Percentiles rank a stretch among this genome's conserved stretches.
Conservation (phyloP, 2,888 invertebrate species). For the Latheticus oryzae region DNA sequence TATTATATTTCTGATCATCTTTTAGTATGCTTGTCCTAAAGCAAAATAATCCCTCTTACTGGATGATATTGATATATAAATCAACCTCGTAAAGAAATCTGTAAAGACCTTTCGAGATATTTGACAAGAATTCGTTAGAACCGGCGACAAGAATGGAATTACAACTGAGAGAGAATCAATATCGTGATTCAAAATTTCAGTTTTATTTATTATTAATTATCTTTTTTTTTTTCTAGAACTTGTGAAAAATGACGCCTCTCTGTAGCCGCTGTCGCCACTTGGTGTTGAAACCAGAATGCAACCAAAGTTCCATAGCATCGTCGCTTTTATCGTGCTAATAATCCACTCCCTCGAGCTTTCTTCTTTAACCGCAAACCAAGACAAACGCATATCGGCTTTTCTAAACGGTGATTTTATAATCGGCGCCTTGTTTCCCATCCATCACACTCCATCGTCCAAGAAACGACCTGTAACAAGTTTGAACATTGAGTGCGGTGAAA, state of each 20-base stretch:
- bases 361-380: constrained; percentile 33
- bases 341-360: constrained; percentile 24
- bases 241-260: constrained; percentile 35
- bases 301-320: neutral
- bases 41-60: no score
- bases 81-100: no score
- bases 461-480: constrained; percentile 54
- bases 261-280: neutral
- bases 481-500: constrained; percentile 68
- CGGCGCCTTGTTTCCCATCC: constrained; percentile 70
- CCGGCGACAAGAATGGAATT: no score
- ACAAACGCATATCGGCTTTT: constrained; percentile 65
- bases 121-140: no score
- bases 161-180: no score
- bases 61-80: no score
- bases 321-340: constrained; percentile 11
- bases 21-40: no score
- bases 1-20: no score
- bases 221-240: constrained; percentile 22
- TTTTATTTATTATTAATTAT: constrained; percentile 3
- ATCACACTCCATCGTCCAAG: constrained; percentile 64
- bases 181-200: neutral
- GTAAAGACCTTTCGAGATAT: no score
- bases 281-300: constrained; percentile 26
- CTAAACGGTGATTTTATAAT: constrained; percentile 71